A percentile compares a stretch with the other conserved stretches of the same genome.
Conservation (phyloP, 2,888 invertebrate species). For the Hypselothyrea guttata region DNA sequence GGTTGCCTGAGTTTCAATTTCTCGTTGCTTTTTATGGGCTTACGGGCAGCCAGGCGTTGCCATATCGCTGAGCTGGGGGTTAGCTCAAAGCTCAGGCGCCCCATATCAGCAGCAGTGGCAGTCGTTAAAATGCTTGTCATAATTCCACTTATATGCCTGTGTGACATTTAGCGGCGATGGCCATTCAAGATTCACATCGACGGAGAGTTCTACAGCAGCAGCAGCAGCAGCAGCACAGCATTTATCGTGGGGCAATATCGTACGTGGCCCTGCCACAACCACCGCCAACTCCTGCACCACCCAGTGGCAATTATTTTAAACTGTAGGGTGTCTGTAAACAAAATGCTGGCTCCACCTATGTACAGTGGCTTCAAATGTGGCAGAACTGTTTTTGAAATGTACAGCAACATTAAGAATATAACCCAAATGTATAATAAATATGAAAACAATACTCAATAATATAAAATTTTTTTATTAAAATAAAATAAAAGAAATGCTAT, state of each 20-base stretch:
- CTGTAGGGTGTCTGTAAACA: constrained; percentile 54
- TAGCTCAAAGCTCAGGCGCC: constrained; percentile 24
- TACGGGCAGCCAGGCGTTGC: constrained; percentile 44
- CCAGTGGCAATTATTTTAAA: constrained; percentile 73
- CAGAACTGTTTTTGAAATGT: too few relatives aligned
- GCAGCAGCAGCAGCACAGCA: constrained; percentile 42
- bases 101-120: constrained; percentile 47
- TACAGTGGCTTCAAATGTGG: constrained; percentile 32
- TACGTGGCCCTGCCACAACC: background rate
- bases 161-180: constrained; percentile 73
- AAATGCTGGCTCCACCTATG: constrained; percentile 26
- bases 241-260: constrained; percentile 26
- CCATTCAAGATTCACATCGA: constrained; percentile 49
- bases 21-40: constrained; percentile 59
- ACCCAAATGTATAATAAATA: too few relatives aligned
- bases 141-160: constrained; percentile 76
- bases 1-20: constrained; percentile 62
- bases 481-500: too few relatives aligned
- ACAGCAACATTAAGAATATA: too few relatives aligned
- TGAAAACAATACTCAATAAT: too few relatives aligned
- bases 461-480: too few relatives aligned
- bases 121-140: constrained; percentile 78
- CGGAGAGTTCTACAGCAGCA: constrained; percentile 39
- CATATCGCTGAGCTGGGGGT: constrained; percentile 36
- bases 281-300: background rate